Conservation (phyloP, 30 jellyfish, hydroid and myxozoan genomes). For the Hydractinia symbiolongicarpus region DNA sequence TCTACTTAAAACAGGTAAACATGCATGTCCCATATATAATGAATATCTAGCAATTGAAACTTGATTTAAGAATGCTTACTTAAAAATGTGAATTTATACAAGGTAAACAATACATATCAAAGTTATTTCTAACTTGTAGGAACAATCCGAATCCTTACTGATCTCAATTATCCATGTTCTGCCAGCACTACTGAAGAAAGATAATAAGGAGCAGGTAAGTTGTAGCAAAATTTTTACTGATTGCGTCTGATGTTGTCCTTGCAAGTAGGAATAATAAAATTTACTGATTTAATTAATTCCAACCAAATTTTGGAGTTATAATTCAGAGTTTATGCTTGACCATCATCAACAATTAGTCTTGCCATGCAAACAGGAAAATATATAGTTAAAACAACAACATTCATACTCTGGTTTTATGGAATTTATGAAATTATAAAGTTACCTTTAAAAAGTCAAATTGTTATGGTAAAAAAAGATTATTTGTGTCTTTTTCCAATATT, state of each 20-base stretch:
- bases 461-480: no score
- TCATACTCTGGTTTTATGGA: no score
- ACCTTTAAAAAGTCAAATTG: no score
- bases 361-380: no score
- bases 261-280: no score
- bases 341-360: no score
- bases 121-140: no score
- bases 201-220: slow-evolving; percentile 34
- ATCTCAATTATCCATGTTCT: slow-evolving; percentile 16
- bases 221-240: neutral
- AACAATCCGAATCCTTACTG: slow-evolving; percentile 25
- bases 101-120: neutral
- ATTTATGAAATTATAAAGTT: no score
- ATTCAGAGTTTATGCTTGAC: neutral
- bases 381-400: no score
- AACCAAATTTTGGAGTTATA: neutral
- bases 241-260: neutral
- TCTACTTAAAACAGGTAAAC: slow-evolving; percentile 43
- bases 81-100: neutral
- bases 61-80: neutral
- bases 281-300: neutral
- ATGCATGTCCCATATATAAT: neutral
- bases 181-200: slow-evolving; percentile 33
- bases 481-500: no score
- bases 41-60: neutral